Evolutionary conservation across 2,113 vertebrate genomes (phyloP), one percentile per base, ranked within the genome.

Genomic region (Nerophis lumbriciformis): DNA sequence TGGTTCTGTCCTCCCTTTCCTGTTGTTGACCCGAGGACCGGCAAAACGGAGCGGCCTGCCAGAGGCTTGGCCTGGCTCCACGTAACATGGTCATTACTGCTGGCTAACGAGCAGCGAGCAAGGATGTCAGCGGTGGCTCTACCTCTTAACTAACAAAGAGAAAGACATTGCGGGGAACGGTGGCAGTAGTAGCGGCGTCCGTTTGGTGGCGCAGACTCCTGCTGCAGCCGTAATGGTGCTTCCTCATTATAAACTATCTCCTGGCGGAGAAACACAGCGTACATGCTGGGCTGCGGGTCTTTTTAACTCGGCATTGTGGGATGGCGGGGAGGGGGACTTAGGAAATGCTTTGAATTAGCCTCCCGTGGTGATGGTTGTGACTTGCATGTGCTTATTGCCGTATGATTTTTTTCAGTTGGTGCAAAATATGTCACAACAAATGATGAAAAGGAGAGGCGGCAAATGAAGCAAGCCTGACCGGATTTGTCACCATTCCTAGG

Each of bases 121-220:
- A 72, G 62, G 77, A 83, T 48, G 78, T 81, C 75, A 75, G 76
- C 16, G 60, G 66, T 63, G 76, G 78, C 80, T 83, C 67, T 80
- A 75, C 74, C 73, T 75, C 78, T 80, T 84, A 88, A 83, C 84
- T 80, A 88, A 84, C 80, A 85, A 80, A 87, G 77, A 75, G 76
- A 72, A 66, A 63, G 65, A 80, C 71, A 76, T 78, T 60, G 67
- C 45, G 80, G 78, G 72, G 75, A 77, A 80, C 80, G 65, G 79
- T 82, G 79, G 70, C 48, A 52, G 69, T 61, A 48, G 76, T 51
- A 42, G 76, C 75, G 53, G 74, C 71, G 66, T 62, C 61, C 59
- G 63, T 57, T 57, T 11, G 5, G 63, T 67, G 65, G 58, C 75
- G 57, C 64, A 42, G 65, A 59, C 71, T 83, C 76, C 72, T 75